phyloP scores from a whole-genome alignment of 1,140 invertebrate species.

The Lepidurus apus region DNA sequence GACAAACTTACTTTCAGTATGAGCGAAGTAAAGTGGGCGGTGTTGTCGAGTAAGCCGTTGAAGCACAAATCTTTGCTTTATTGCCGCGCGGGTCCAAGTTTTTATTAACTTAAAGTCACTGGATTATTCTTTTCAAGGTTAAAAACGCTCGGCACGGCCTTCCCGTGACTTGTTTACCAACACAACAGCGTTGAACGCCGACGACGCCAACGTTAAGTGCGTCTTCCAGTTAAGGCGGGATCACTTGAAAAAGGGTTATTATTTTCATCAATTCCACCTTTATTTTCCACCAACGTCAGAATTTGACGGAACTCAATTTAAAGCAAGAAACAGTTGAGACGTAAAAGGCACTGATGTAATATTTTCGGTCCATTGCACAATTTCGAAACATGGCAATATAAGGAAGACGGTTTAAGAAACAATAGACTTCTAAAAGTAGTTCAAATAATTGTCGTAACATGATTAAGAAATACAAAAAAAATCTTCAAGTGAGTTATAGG shows the following conservation, averaged over 20 bases:
- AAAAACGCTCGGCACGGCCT: neutral
- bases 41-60: too few relatives aligned
- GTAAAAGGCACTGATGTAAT: constrained; percentile 3
- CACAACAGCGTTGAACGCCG: neutral
- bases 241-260: too few relatives aligned
- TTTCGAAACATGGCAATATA: neutral
- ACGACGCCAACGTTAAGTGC: neutral
- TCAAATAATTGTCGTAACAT: constrained; percentile 1
- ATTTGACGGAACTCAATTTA: too few relatives aligned
- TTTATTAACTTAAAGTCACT: too few relatives aligned
- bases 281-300: too few relatives aligned
- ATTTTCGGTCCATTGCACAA: neutral
- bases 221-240: neutral
- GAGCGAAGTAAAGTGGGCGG: too few relatives aligned
- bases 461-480: neutral
- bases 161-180: constrained; percentile 8
- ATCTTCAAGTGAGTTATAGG: neutral
- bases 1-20: too few relatives aligned
- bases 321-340: too few relatives aligned
- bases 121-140: too few relatives aligned
- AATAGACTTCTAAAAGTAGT: neutral
- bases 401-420: neutral
- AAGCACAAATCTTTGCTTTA: too few relatives aligned
- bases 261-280: too few relatives aligned
- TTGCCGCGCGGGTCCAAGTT: too few relatives aligned